A percentile compares a stretch with the other conserved stretches of the same genome.
These are phyloP conservation scores for Machimus atricapillus DNA, from an alignment of 2,888 invertebrate genomes.

Conservation along the genomic window DNA sequence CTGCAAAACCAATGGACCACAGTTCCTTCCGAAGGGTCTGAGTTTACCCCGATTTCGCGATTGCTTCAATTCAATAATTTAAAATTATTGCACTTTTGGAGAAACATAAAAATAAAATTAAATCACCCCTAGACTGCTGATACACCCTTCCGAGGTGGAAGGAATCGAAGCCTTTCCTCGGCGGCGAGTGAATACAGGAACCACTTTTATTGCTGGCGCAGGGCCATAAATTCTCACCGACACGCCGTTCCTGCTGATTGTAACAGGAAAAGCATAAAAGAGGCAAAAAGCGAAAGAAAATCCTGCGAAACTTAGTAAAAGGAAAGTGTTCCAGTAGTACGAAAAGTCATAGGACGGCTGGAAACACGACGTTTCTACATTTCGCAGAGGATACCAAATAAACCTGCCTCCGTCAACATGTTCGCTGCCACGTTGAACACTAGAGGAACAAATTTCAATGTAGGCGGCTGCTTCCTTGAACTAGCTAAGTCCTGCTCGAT, in stretches of 20 bases:
- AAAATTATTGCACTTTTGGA: constrained; percentile 51
- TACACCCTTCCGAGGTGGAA: constrained; percentile 46
- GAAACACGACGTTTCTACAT: constrained; percentile 35
- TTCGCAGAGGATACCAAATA: constrained; percentile 17
- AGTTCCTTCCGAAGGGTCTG: constrained; percentile 5
- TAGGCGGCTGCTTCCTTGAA: neutral
- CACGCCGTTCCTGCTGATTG: constrained; percentile 48
- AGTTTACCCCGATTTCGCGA: neutral
- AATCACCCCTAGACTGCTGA: constrained; percentile 49
- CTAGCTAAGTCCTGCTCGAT: neutral
- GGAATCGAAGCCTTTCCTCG: constrained; percentile 1
- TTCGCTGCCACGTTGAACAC: constrained; percentile 39
- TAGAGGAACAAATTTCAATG: constrained; percentile 43
- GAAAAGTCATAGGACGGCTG: neutral
- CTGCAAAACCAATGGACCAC: constrained; percentile 10
- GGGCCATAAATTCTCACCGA: constrained; percentile 51
- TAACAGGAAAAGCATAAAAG: constrained; percentile 44
- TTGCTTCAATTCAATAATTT: constrained; percentile 49
- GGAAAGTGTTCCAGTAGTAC: constrained; percentile 45
- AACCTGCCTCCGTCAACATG: constrained; percentile 31
- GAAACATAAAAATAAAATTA: constrained; percentile 52
- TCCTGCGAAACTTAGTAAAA: constrained; percentile 42
- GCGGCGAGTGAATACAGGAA: neutral
- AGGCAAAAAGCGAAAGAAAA: constrained; percentile 45
- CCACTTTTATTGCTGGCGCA: constrained; percentile 45